Evolutionary conservation across 2,113 vertebrate genomes (phyloP).

Genomic region (Heterotilapia buettikoferi): DNA sequence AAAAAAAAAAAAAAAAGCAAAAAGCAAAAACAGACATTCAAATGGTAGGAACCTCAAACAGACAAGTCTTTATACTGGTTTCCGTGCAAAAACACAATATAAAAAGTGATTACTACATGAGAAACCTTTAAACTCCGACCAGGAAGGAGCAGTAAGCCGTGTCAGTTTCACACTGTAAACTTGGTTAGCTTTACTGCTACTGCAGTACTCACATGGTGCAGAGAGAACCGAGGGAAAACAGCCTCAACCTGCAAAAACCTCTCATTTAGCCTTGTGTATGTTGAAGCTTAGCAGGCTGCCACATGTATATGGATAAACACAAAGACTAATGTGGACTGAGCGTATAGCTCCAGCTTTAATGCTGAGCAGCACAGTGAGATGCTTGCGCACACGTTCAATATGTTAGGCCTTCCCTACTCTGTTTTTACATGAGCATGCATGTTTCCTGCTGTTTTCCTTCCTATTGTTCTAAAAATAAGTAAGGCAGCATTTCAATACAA

Average conservation of each 20-base stretch:
- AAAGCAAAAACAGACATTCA: neutral
- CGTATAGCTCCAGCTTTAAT: conserved; percentile 2
- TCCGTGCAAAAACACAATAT: neutral
- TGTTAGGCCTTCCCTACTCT: neutral
- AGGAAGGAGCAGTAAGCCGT: neutral
- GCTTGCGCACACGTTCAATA: neutral
- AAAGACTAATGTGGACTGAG: neutral
- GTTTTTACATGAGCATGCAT: neutral
- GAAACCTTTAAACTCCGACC: neutral
- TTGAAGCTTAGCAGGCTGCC: neutral
- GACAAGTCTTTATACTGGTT: neutral
- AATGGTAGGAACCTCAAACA: neutral
- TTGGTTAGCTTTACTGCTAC: neutral
- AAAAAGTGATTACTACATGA: neutral
- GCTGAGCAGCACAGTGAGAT: neutral
- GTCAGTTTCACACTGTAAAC: neutral
- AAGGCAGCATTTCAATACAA: neutral
- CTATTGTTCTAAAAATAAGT: neutral
- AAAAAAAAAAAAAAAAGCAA: neutral
- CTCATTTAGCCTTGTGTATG: neutral
- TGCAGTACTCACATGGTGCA: conserved; percentile 11
- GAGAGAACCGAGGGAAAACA: neutral
- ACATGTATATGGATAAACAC: neutral
- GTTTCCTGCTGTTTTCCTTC: neutral
- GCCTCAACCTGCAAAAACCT: neutral